Evolutionary conservation across 1,140 invertebrate species (phyloP).

Genomic region (Druon quercuslanigerum): DNA sequence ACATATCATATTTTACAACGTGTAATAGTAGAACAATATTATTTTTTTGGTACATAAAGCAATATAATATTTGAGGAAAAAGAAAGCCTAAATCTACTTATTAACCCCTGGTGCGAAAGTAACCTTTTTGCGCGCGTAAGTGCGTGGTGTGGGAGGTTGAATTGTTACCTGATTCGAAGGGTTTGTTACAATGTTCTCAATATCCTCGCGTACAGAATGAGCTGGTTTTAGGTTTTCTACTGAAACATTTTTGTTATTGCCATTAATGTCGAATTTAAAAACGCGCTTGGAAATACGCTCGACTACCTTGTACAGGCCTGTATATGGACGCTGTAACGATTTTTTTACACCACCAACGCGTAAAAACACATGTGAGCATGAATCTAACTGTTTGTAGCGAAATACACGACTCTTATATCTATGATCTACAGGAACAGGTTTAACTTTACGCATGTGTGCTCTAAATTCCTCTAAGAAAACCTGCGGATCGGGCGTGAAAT

Average conservation of each 20-base stretch:
- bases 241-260: not conserved
- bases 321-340: not conserved
- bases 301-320: not conserved
- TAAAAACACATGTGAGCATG: not conserved
- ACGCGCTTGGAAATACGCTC: not conserved
- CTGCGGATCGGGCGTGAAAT: not conserved
- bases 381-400: not conserved
- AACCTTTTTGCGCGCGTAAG: no score
- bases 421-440: no score
- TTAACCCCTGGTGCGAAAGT: no score
- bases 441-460: conserved; percentile 11
- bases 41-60: no score
- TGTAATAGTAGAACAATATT: no score
- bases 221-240: not conserved
- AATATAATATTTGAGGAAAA: no score
- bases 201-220: not conserved
- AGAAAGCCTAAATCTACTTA: no score
- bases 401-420: not conserved
- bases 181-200: no score
- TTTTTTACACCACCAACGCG: not conserved
- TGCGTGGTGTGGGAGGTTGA: no score
- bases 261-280: not conserved
- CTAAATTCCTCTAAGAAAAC: conserved; percentile 15
- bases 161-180: no score
- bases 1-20: no score